Percentiles rank a stretch among this genome's conserved stretches.
phyloP scores from a whole-genome alignment of 2,888 invertebrate species.

The Nysson spinosus region DNA sequence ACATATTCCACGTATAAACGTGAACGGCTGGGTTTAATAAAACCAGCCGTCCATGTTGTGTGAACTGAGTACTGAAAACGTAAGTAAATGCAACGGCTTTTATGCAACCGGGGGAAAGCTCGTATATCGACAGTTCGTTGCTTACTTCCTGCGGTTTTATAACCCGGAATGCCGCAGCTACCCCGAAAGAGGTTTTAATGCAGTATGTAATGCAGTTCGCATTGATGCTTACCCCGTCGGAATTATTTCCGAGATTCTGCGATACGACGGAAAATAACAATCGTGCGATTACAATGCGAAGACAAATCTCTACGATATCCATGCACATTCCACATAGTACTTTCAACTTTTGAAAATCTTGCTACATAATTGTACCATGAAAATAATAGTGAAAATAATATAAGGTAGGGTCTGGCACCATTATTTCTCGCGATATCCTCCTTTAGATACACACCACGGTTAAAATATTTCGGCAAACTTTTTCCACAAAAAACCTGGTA shows the following conservation, averaged over 20 bases:
- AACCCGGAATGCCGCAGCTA: not conserved
- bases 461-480: too few species aligned
- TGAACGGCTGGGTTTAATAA: slow-evolving; percentile 38
- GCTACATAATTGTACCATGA: too few species aligned
- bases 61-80: slow-evolving; percentile 19
- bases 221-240: not conserved
- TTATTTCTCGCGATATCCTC: too few species aligned
- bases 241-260: not conserved
- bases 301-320: not conserved
- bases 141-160: slow-evolving; percentile 16
- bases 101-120: slow-evolving; percentile 6
- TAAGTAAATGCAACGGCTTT: slow-evolving; percentile 34
- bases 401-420: too few species aligned
- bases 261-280: too few species aligned
- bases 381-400: too few species aligned
- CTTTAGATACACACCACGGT: too few species aligned
- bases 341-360: too few species aligned
- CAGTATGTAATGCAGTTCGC: slow-evolving; percentile 1
- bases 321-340: too few species aligned
- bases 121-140: slow-evolving; percentile 28
- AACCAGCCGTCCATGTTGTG: slow-evolving; percentile 16
- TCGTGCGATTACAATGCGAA: too few species aligned
- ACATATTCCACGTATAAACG: slow-evolving; percentile 32
- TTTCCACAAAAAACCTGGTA: too few species aligned
- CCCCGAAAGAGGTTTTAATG: slow-evolving; percentile 7